Base-by-base conservation (phyloP, 2,888 invertebrate species). In the Eristalis pertinax region DNA sequence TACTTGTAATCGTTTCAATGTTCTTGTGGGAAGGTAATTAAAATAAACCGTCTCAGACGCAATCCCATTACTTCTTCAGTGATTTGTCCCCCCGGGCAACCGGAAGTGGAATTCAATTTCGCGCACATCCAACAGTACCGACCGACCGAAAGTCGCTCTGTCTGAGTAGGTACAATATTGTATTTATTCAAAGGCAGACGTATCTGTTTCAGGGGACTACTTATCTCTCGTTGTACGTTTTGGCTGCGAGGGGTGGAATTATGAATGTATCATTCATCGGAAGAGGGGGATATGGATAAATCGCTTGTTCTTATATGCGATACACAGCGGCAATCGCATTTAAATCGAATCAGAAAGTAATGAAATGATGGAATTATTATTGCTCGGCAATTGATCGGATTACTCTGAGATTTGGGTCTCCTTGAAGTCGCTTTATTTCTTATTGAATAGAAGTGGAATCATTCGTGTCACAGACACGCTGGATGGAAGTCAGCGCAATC, bases 71-170 rank as follows among this genome's bases (percentile, higher is more conserved):
- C 62, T 69, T 35, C 62, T 69, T 35, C 13, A 50, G 68, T 64
- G 58, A 77, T 60, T 77, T 77, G 56, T 78, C 74, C 82, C 82
- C 43, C 69, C 50, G 74, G 70, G 69, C 72, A 73, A 76, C 50
- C 73, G 73, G 82, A 82, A 82, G 73, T 73, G 29, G 60, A 74
- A 78, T 86, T 86, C 82, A 86, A 86, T 86, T 78, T 77, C 74
- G 65, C 60, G 77, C 69, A 74, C 76, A 70, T 63, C 22, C 73
- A 75, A 65, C 32, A 63, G 43, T 24, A 35, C 60, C 58, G 7
- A 62, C 41, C 13, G 35, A 22, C 32, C 38, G 38, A 38, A 13
- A 38, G 84, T 43, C 79, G 62, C 69, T 74, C 50, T 50, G 50
- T 19, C 50, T 8, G 8, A 19, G n/a, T 24, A 38, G 65, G 50